A percentile compares a stretch with the other conserved stretches of the same genome.
phyloP scores from a whole-genome alignment of 92 coral and sea anemone species.

The Galaxea fascicularis region DNA sequence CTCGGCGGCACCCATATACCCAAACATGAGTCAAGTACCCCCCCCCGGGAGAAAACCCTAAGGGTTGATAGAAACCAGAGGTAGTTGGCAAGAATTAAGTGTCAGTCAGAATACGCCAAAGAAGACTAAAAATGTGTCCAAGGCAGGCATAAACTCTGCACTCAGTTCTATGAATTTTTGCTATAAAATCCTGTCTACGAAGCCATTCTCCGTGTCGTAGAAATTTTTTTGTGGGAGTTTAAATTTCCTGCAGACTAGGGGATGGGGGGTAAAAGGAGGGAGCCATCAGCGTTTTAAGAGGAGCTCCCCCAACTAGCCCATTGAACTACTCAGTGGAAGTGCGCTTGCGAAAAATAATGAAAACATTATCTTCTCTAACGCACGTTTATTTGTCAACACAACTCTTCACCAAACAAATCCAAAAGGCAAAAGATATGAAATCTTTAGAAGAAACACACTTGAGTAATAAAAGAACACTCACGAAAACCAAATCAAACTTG shows the following conservation, averaged over 20 bases:
- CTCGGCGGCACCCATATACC: too few relatives aligned
- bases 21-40: too few relatives aligned
- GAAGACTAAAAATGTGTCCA: not conserved
- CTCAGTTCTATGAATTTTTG: not conserved
- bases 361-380: not conserved
- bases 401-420: not conserved
- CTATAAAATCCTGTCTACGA: not conserved
- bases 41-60: not conserved
- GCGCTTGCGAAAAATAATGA: slow-evolving; percentile 5
- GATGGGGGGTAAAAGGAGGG: slow-evolving; percentile 5
- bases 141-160: not conserved
- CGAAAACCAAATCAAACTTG: slow-evolving; percentile 10
- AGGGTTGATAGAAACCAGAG: slow-evolving; percentile 20
- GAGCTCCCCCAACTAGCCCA: not conserved
- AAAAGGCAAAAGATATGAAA: slow-evolving; percentile 18
- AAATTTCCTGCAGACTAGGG: slow-evolving; percentile 11
- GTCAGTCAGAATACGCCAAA: slow-evolving; percentile 7
- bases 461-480: not conserved
- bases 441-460: not conserved
- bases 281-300: slow-evolving; percentile 4
- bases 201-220: not conserved
- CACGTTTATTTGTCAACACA: slow-evolving; percentile 7
- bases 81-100: not conserved
- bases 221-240: slow-evolving; percentile 7
- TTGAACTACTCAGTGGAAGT: slow-evolving; percentile 10